phyloP scores from a whole-genome alignment of 2,113 vertebrate genomes.

The Notarius quadriscutis region DNA sequence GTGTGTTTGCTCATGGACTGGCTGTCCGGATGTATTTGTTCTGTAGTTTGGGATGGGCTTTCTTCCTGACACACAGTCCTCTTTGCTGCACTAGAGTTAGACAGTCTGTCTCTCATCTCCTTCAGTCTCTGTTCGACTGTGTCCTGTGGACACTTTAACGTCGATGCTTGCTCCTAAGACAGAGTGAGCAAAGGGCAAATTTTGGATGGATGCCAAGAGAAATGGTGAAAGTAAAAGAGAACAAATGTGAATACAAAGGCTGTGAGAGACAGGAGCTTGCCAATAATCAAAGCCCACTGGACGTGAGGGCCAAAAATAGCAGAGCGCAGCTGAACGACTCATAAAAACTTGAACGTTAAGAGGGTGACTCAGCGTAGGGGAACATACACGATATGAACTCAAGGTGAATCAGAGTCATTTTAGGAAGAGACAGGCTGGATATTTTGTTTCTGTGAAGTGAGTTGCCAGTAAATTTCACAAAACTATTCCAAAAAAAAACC shows the following conservation, averaged over 20 bases:
- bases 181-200: not conserved
- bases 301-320: conserved; percentile 2
- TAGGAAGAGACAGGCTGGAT: conserved; percentile 34
- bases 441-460: conserved; percentile 61
- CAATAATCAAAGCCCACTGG: not conserved
- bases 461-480: conserved; percentile 72
- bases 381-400: not conserved
- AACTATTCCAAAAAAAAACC: conserved; percentile 56
- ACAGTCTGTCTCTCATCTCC: conserved; percentile 56
- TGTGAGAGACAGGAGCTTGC: not conserved
- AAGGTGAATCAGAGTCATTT: not conserved
- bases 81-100: conserved; percentile 26
- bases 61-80: conserved; percentile 16
- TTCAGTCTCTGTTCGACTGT: conserved; percentile 53
- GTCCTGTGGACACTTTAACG: conserved; percentile 62
- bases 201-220: not conserved
- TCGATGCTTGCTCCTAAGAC: conserved; percentile 39
- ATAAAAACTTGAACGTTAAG: not conserved
- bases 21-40: conserved; percentile 12
- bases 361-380: not conserved
- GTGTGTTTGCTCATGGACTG: conserved; percentile 25
- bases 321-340: not conserved
- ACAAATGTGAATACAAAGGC: not conserved
- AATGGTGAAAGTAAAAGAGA: not conserved
- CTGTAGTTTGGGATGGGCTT: not conserved